These are phyloP conservation scores for Caerostris darwini DNA, from an alignment of 1,140 invertebrate species.

Conservation along the genomic window DNA sequence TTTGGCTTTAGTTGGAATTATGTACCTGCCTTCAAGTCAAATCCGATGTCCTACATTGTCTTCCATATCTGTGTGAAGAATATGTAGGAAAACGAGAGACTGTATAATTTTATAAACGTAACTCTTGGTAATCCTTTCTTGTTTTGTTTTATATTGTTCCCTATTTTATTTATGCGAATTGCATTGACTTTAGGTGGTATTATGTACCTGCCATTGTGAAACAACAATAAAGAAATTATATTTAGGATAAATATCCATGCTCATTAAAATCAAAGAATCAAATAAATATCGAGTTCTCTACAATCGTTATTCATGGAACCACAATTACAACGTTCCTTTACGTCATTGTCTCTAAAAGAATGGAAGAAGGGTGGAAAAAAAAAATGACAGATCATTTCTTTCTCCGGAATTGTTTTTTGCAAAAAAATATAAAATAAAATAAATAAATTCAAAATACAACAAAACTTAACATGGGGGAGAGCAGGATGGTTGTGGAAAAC, in stretches of 20 bases:
- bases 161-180: too few species aligned
- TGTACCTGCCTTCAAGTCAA: too few species aligned
- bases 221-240: too few species aligned
- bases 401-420: not conserved
- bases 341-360: not conserved
- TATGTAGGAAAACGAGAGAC: too few species aligned
- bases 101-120: too few species aligned
- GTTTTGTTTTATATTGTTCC: too few species aligned
- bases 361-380: not conserved
- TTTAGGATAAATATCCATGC: not conserved
- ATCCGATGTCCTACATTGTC: too few species aligned
- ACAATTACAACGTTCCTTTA: not conserved
- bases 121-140: too few species aligned
- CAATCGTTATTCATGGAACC: not conserved
- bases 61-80: too few species aligned
- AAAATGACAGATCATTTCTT: not conserved
- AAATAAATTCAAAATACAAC: not conserved
- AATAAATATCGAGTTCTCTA: not conserved
- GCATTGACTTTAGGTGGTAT: too few species aligned
- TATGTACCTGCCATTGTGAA: too few species aligned
- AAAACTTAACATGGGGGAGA: not conserved
- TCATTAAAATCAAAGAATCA: not conserved
- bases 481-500: not conserved
- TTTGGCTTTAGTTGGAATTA: too few species aligned
- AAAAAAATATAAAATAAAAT: not conserved